phyloP scores from a whole-genome alignment of 2,113 vertebrate genomes.

The Donacobius atricapilla region DNA sequence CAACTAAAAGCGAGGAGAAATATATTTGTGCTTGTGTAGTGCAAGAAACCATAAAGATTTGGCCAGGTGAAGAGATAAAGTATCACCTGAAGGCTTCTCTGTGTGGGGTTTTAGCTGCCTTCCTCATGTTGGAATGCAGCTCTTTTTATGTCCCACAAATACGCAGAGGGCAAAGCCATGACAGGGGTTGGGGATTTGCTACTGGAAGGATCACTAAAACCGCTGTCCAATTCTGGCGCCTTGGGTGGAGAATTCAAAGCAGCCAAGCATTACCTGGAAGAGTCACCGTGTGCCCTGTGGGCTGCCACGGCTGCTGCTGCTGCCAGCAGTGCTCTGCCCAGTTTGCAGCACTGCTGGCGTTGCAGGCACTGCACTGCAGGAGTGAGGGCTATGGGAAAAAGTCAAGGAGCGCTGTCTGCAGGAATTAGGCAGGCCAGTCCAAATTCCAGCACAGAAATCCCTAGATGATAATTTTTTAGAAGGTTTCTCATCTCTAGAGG shows the following conservation, averaged over 20 bases:
- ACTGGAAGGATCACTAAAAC: neutral
- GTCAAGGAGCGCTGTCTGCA: conserved; percentile 49
- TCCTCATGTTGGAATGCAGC: neutral
- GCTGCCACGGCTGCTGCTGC: neutral
- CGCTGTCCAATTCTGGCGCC: neutral
- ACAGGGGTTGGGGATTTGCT: neutral
- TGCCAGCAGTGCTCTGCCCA: neutral
- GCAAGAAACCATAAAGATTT: neutral
- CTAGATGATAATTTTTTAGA: conserved; percentile 58
- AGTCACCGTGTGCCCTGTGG: neutral
- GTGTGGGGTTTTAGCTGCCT: neutral
- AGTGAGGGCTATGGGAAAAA: conserved; percentile 70
- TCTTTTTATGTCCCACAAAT: neutral
- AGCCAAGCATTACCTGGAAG: neutral
- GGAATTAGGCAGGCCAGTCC: conserved; percentile 55
- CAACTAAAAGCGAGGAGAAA: neutral
- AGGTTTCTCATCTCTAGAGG: conserved; percentile 12
- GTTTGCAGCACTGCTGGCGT: neutral
- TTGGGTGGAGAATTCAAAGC: neutral
- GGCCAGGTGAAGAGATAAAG: neutral
- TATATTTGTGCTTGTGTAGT: neutral
- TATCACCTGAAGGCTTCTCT: neutral
- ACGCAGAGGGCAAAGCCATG: neutral
- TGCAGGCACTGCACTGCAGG: conserved; percentile 28
- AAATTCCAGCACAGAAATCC: conserved; percentile 68